Percentiles rank a stretch among this genome's conserved stretches.
These are phyloP conservation scores for Isaurus tuberculatus DNA, from an alignment of 92 coral and sea anemone species.

Conservation along the genomic window DNA sequence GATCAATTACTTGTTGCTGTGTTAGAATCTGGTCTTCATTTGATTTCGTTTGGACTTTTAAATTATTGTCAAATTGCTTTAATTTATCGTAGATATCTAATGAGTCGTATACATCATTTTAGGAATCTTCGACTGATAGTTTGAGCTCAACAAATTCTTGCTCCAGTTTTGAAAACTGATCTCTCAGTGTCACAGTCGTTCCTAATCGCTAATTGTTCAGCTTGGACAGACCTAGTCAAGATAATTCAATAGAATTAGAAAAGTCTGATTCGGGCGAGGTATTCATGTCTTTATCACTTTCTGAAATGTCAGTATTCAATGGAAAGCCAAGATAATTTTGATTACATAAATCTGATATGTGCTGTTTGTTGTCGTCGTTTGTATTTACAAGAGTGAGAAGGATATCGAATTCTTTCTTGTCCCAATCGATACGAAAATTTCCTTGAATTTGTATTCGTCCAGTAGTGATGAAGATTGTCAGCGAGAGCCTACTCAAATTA, in stretches of 20 bases:
- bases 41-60: background rate
- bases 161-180: background rate
- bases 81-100: background rate
- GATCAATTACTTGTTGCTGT: conserved; percentile 11
- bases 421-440: conserved; percentile 4
- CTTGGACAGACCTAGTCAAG: background rate
- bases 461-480: background rate
- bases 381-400: conserved; percentile 15
- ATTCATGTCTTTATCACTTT: background rate
- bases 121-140: background rate
- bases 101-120: background rate
- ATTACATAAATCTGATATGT: background rate
- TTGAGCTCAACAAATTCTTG: conserved; percentile 9
- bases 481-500: no score
- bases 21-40: background rate
- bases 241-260: conserved; percentile 9
- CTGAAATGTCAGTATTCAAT: background rate
- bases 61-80: background rate
- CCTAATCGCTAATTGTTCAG: background rate
- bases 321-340: conserved; percentile 32
- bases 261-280: background rate
- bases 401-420: background rate
- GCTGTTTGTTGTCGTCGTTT: background rate
- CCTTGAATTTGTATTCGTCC: conserved; percentile 9
- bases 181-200: background rate